These are phyloP conservation scores for Drosophila neotestacea DNA, from an alignment of 2,888 invertebrate species.

Conservation along the genomic window DNA sequence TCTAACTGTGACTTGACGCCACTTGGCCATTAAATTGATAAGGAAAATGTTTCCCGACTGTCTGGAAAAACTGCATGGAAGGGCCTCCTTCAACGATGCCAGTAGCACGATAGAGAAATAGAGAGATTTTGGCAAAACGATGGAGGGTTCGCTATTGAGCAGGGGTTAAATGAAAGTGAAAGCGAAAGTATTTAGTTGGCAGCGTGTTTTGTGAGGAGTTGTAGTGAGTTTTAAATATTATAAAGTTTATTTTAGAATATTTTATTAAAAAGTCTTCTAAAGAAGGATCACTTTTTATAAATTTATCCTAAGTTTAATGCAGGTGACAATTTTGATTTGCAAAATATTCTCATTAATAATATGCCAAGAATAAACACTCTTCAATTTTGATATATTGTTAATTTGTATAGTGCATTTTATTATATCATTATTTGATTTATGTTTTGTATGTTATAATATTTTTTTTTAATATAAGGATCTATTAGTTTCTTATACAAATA, in stretches of 20 bases:
- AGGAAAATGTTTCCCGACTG: slow-evolving; percentile 57
- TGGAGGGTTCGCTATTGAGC: neutral
- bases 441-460: no score
- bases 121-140: slow-evolving; percentile 4
- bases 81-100: slow-evolving; percentile 56
- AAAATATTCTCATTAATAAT: no score
- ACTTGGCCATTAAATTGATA: slow-evolving; percentile 83
- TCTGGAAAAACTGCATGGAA: slow-evolving; percentile 62
- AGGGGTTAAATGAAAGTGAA: slow-evolving; percentile 8
- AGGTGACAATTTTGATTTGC: no score
- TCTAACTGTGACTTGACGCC: slow-evolving; percentile 65
- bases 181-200: neutral
- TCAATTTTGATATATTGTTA: no score
- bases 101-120: slow-evolving; percentile 49
- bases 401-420: no score
- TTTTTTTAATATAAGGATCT: no score
- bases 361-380: no score
- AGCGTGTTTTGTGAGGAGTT: neutral
- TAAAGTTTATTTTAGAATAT: neutral
- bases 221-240: neutral
- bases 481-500: no score
- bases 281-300: no score
- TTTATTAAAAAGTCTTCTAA: neutral
- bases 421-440: no score
- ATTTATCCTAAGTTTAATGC: no score